Percentiles rank a stretch among this genome's conserved stretches.
Evolutionary conservation across 2,888 invertebrate genomes (phyloP).

Genomic region (Zonitis immaculata): DNA sequence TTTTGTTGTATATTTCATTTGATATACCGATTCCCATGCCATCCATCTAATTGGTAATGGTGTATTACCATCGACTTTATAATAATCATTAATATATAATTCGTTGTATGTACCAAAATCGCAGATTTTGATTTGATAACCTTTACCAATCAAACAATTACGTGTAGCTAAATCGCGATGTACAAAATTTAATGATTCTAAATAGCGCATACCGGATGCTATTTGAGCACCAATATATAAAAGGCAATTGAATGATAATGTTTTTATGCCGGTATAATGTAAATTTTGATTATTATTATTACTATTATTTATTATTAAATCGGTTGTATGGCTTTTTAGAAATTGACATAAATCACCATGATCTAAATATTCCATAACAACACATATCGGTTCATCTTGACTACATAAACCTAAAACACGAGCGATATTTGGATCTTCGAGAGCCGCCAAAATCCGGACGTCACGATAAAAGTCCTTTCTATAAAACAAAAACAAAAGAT

Average conservation of each 20-base stretch:
- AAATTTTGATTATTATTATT: conserved; percentile 56
- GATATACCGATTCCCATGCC: conserved; percentile 79
- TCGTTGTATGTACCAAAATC: conserved; percentile 84
- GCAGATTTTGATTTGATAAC: conserved; percentile 75
- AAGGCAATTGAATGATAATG: conserved; percentile 67
- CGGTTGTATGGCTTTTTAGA: conserved; percentile 64
- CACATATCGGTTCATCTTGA: conserved; percentile 70
- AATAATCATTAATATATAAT: conserved; percentile 74
- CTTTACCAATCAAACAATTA: conserved; percentile 82
- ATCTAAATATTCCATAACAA: conserved; percentile 79
- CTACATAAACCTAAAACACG: conserved; percentile 72
- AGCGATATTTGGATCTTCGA: conserved; percentile 73
- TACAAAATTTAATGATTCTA: conserved; percentile 84
- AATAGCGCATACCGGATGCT: conserved; percentile 84
- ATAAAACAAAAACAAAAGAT: conserved; percentile 34
- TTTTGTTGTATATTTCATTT: conserved; percentile 81
- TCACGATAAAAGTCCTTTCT: conserved; percentile 83
- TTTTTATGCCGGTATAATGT: conserved; percentile 55
- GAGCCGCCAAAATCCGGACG: conserved; percentile 78
- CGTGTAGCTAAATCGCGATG: conserved; percentile 85
- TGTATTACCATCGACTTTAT: conserved; percentile 71
- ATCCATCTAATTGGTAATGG: conserved; percentile 86
- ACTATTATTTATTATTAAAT: no score
- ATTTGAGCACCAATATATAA: conserved; percentile 80
- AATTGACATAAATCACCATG: conserved; percentile 80